These are phyloP conservation scores for Homarus gammarus DNA, from an alignment of 2,888 invertebrate species.

Conservation along the genomic window DNA sequence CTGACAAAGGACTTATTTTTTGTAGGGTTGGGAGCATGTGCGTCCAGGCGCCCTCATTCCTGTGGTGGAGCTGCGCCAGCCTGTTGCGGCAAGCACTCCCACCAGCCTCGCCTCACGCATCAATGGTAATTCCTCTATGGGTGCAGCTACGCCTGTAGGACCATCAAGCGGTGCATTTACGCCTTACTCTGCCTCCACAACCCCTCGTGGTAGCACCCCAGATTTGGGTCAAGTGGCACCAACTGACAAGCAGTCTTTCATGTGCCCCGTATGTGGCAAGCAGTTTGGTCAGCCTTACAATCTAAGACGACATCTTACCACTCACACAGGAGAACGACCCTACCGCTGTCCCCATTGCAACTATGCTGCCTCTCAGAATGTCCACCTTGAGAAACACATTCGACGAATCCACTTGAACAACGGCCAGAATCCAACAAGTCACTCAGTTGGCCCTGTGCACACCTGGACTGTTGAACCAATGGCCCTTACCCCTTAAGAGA, in stretches of 20 bases:
- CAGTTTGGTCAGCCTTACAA: constrained; percentile 76
- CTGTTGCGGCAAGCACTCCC: constrained; percentile 51
- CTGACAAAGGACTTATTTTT: constrained; percentile 74
- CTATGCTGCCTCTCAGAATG: constrained; percentile 75
- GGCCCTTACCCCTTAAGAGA: constrained; percentile 58
- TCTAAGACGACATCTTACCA: constrained; percentile 72
- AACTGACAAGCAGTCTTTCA: constrained; percentile 59
- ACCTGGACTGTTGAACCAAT: constrained; percentile 52
- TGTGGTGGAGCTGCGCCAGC: constrained; percentile 72
- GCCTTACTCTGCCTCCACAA: constrained; percentile 46
- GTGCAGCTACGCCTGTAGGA: constrained; percentile 57
- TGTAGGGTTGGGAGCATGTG: constrained; percentile 71
- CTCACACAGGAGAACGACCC: constrained; percentile 76
- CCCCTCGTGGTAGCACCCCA: constrained; percentile 56
- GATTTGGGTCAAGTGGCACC: constrained; percentile 55
- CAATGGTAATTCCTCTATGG: constrained; percentile 48
- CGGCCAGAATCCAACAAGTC: constrained; percentile 43
- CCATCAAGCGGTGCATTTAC: constrained; percentile 57
- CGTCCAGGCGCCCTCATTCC: constrained; percentile 73
- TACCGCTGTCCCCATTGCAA: constrained; percentile 75
- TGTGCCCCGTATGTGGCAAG: constrained; percentile 75
- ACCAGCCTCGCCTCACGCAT: constrained; percentile 52
- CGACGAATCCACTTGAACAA: constrained; percentile 73
- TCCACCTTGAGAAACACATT: constrained; percentile 75
- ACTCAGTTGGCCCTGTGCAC: constrained; percentile 45